Evolutionary conservation across 1,140 invertebrate species (phyloP).

Genomic region (Scaptomyza montana): DNA sequence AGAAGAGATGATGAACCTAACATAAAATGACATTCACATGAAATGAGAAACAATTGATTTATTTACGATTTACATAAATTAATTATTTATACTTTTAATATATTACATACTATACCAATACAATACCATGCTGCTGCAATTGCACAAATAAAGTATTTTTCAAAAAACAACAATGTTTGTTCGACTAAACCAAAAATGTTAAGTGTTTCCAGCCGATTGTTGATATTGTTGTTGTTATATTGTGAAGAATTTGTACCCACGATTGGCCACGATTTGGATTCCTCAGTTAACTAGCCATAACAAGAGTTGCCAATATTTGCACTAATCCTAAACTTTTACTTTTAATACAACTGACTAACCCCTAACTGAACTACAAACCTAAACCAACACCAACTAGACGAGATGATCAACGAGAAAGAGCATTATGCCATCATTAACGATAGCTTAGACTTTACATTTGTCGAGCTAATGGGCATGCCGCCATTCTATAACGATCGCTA

Average conservation of each 20-base stretch:
- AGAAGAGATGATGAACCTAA: slow-evolving; percentile 27
- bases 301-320: slow-evolving; percentile 31
- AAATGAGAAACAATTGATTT: slow-evolving; percentile 59
- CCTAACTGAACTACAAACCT: slow-evolving; percentile 23
- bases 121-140: slow-evolving; percentile 76
- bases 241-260: slow-evolving; percentile 17
- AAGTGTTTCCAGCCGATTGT: slow-evolving; percentile 23
- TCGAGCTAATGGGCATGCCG: slow-evolving; percentile 93
- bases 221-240: slow-evolving; percentile 1
- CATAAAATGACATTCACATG: slow-evolving; percentile 51
- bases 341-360: slow-evolving; percentile 49
- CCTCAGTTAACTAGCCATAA: slow-evolving; percentile 37
- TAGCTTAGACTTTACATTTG: slow-evolving; percentile 98
- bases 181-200: slow-evolving; percentile 17
- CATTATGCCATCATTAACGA: slow-evolving; percentile 98
- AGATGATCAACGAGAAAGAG: slow-evolving; percentile 98
- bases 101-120: slow-evolving; percentile 56
- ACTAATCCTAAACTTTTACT: slow-evolving; percentile 62
- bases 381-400: slow-evolving; percentile 87
- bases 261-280: slow-evolving; percentile 40
- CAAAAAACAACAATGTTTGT: slow-evolving; percentile 31
- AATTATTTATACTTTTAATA: slow-evolving; percentile 82
- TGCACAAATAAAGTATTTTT: slow-evolving; percentile 84
- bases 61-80: slow-evolving; percentile 81
- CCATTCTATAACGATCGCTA: slow-evolving; percentile 84